These are phyloP conservation scores for Alloscopus bannaensis DNA, from an alignment of 2,888 invertebrate species.

Conservation along the genomic window DNA sequence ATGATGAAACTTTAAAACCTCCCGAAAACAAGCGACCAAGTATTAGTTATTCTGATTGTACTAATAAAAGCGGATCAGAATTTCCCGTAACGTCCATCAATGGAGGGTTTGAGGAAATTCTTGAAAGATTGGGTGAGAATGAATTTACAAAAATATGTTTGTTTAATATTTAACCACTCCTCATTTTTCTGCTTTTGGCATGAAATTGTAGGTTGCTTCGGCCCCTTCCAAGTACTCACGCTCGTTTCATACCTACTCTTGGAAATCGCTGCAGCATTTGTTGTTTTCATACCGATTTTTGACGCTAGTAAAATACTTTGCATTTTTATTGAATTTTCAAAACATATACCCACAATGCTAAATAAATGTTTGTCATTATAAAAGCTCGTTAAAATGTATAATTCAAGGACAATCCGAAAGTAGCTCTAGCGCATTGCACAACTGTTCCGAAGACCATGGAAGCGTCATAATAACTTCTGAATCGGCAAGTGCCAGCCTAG, in stretches of 20 bases:
- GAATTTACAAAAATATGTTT: background rate
- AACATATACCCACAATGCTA: no score
- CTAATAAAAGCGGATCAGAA: no score
- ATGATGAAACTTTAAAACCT: background rate
- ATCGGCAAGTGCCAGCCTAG: no score
- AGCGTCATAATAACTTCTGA: no score
- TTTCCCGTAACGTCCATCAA: background rate
- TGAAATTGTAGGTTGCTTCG: slow-evolving; percentile 47
- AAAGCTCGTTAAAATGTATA: no score
- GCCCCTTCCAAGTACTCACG: slow-evolving; percentile 60
- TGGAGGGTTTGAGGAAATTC: slow-evolving; percentile 27
- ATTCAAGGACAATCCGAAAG: no score
- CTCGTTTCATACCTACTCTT: slow-evolving; percentile 57
- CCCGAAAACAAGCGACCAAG: background rate
- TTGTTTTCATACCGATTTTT: slow-evolving; percentile 67
- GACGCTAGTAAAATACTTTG: slow-evolving; percentile 65
- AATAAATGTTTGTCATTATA: no score
- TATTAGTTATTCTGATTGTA: background rate
- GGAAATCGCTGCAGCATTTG: slow-evolving; percentile 67
- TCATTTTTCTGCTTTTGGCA: background rate
- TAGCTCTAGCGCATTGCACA: no score
- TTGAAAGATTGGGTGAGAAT: slow-evolving; percentile 10
- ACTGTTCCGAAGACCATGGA: no score
- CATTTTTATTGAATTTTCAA: no score
- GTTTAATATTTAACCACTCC: background rate